Conservation (phyloP, 2,113 vertebrate species). For the Rhombomys opimus region DNA sequence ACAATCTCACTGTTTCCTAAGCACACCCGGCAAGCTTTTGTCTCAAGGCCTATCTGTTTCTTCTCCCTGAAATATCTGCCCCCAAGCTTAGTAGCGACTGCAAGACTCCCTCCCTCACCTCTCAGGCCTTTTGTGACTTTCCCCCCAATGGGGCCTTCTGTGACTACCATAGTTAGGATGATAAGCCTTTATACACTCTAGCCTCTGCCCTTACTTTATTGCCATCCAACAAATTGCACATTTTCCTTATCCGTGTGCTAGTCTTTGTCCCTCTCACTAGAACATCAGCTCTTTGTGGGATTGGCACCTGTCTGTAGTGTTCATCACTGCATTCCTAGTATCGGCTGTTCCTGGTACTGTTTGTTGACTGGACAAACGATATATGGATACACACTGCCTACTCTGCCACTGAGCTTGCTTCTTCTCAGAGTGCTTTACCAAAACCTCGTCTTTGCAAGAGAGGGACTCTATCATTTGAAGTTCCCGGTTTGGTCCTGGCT, state of each 20-base stretch:
- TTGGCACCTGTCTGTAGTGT: neutral
- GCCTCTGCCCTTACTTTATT: neutral
- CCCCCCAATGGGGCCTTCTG: neutral
- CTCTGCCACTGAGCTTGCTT: neutral
- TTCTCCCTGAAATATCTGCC: neutral
- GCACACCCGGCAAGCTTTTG: neutral
- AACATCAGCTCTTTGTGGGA: too few species aligned
- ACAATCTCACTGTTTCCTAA: neutral
- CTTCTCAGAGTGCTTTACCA: neutral
- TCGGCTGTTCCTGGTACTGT: too few species aligned
- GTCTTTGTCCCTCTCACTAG: neutral
- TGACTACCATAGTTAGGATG: neutral
- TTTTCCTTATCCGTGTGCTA: neutral
- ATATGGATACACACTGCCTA: neutral
- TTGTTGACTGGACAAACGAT: conserved; percentile 6
- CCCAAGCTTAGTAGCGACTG: neutral
- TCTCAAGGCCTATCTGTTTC: neutral
- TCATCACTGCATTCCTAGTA: neutral
- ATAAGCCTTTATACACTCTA: neutral
- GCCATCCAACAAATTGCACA: too few species aligned
- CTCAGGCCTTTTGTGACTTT: neutral
- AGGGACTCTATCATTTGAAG: neutral
- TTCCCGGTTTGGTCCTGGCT: neutral
- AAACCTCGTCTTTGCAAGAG: neutral
- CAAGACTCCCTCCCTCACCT: too few species aligned